Base-by-base conservation (phyloP, 2,113 vertebrate genomes). In the Seriola quinqueradiata region DNA sequence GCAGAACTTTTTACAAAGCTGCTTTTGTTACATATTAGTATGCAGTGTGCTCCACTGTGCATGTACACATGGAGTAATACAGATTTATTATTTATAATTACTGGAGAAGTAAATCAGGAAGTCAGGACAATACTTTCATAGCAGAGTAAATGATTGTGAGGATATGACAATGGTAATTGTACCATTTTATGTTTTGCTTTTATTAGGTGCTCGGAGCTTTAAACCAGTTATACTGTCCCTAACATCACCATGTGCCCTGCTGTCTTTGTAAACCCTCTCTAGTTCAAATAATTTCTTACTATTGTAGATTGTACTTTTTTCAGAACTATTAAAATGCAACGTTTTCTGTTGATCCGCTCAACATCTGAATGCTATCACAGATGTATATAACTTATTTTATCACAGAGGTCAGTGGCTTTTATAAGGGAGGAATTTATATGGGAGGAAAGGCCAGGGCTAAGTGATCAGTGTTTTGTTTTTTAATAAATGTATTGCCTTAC, bases 341-440 rank as follows among this genome's bases (percentile, higher is more conserved):
- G 1, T 44, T 58, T 82, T 67, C 48, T 82, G 46, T 25, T 3
- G 42, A 46, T 50, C 50, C 14, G n/a, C 38, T 36, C 13, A 36
- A 16, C 17, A 17, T 54, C 50, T 52, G 36, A 64, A 77, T 48
- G 75, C 21, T 21, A 0, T 44, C 34, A 13, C 63, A 12, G 23
- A 79, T 48, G 21, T 75, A 46, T 4, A 25, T 12, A 61, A 32
- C 25, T 14, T 77, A 32, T 88, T 83, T 68, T 65, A 78, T 78
- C 79, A 36, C 48, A 36, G 17, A 77, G 55, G 69, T 72, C 46
- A 14, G 3, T 11, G n/a, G 14, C 38, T 85, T 87, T 82, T 71
- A 21, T 69, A 72, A 67, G 8, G 23, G 16, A 70, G 59, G 12
- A 28, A 28, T 87, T 82, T 71, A 21, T 69, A 72, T 63, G 8